phyloP scores from a whole-genome alignment of 2,888 invertebrate species.

The Myopa testacea region DNA sequence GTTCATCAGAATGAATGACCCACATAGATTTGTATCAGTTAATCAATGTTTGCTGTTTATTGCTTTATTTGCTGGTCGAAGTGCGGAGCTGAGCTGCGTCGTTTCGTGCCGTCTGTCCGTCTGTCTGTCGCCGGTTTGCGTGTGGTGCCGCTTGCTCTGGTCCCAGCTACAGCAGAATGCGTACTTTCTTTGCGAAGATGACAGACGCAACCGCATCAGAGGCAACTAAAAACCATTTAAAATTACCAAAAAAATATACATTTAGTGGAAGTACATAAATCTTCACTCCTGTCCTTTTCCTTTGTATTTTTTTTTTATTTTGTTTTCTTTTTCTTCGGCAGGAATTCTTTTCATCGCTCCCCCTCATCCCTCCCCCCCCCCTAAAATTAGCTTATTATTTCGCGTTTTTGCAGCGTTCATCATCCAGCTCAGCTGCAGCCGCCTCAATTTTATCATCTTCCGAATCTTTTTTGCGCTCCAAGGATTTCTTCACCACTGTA shows the following conservation, averaged over 20 bases:
- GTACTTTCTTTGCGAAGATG: neutral
- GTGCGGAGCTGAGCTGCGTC: neutral
- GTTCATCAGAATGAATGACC: neutral
- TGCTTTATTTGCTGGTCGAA: neutral
- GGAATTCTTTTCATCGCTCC: neutral
- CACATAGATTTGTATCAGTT: constrained; percentile 13
- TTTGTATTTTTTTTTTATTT: neutral
- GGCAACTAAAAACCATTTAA: neutral
- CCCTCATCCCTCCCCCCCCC: neutral
- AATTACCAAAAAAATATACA: neutral
- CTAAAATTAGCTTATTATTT: neutral
- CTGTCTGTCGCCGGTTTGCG: neutral
- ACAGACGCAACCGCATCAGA: neutral
- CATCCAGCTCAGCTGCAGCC: neutral
- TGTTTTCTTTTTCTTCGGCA: neutral
- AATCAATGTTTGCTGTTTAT: neutral
- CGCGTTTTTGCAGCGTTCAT: neutral
- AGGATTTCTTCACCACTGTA: constrained; percentile 1
- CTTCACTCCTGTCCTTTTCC: neutral
- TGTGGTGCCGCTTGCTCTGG: neutral
- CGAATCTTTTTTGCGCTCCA: neutral
- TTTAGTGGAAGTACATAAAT: neutral
- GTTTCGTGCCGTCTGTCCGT: neutral
- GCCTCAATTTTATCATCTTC: neutral
- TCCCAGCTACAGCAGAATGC: neutral